Conservation (phyloP, 2,797 vertebrate genomes). For the Falco biarmicus region DNA sequence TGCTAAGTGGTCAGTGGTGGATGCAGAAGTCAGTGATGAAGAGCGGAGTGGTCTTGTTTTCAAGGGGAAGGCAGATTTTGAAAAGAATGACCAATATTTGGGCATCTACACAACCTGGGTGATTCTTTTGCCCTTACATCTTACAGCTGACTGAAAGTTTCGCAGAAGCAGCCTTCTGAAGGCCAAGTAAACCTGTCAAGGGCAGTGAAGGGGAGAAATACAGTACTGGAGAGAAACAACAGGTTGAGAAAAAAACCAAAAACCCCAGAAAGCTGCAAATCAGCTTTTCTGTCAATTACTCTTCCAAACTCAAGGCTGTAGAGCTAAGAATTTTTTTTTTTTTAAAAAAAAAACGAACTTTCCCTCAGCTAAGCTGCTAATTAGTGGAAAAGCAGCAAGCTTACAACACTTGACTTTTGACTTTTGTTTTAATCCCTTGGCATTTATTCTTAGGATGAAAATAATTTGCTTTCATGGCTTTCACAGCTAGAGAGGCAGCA, state of each 20-base stretch:
- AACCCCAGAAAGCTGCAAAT: not conserved
- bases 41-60: not conserved
- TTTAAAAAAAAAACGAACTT: not conserved
- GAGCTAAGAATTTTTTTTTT: not conserved
- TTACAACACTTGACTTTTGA: not conserved
- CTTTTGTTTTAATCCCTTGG: not conserved
- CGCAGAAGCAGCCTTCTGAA: not conserved
- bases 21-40: not conserved
- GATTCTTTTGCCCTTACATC: not conserved
- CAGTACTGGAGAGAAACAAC: not conserved
- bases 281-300: not conserved
- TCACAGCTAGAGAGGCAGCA: not conserved
- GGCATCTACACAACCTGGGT: not conserved
- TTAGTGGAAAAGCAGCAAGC: not conserved
- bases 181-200: not conserved
- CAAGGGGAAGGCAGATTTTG: not conserved
- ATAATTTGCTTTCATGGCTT: not conserved
- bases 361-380: not conserved
- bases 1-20: not conserved
- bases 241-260: not conserved
- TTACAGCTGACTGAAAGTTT: not conserved
- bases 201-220: not conserved
- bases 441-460: not conserved
- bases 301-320: not conserved
- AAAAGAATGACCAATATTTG: not conserved